These are phyloP conservation scores for Caloenas nicobarica DNA, from an alignment of 2,113 vertebrate genomes.

Conservation along the genomic window DNA sequence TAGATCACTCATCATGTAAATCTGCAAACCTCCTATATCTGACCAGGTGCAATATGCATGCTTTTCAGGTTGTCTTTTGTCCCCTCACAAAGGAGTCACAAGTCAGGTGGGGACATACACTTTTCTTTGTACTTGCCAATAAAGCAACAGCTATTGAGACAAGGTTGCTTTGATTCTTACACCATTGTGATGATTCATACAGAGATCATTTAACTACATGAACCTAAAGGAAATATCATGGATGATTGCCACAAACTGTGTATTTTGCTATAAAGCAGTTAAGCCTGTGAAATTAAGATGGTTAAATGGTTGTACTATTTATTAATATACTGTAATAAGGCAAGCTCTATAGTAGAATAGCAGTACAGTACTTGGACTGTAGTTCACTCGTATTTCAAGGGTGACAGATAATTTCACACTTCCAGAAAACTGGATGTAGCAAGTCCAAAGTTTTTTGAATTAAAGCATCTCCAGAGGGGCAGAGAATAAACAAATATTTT, in stretches of 20 bases:
- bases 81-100: neutral
- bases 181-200: neutral
- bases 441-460: neutral
- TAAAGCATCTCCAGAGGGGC: neutral
- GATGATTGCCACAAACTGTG: neutral
- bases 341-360: neutral
- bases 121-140: neutral
- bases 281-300: neutral
- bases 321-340: neutral
- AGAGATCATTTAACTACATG: neutral
- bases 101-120: neutral
- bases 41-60: neutral
- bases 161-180: neutral
- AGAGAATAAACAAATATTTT: neutral
- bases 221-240: neutral
- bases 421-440: neutral
- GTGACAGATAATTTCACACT: neutral
- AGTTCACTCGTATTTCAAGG: neutral
- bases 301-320: neutral
- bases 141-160: neutral
- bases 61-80: neutral
- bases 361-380: neutral
- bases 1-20: neutral
- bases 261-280: neutral
- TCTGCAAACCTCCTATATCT: neutral